Base-by-base conservation (phyloP, 2,113 vertebrate genomes). In the Lagopus muta region DNA sequence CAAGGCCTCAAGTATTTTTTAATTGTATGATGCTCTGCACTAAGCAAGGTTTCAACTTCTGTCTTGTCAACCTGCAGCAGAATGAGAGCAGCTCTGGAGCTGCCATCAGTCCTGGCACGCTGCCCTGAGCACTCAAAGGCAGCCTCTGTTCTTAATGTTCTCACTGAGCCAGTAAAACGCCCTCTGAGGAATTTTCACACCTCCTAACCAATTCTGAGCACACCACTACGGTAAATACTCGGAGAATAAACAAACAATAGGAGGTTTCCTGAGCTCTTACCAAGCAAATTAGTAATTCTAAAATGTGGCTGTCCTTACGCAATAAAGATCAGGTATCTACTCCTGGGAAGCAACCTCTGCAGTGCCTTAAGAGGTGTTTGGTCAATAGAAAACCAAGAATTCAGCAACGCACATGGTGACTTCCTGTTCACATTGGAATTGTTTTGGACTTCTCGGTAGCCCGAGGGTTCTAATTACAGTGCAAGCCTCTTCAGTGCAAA, bases 111-210 rank as follows among this genome's bases (percentile, higher is more conserved):
- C 66, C 66, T 78, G 42, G 60, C 50, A 11, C 28, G 9, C 1
- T 7, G 67, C 83, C 80, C n/a, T 5, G 40, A 55, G 60, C 5
- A 0, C 80, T 95, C 78, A 95, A 94, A 97, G 89, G 71, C 47
- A 0, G 52, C 60, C 81, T 85, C 80, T 90, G 42, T 94, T 58
- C 88, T 60, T 65, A 34, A 0, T 4, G 34, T 67, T 85, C 85
- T 86, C 82, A 30, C 93, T 32, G 75, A 92, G 90, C 67, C 64
- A 76, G 57, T 40, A 72, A 76, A 90, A 76, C 1, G 11, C 74
- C 70, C 88, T 83, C 74, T 18, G 18, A 96, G 89, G 82, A 94
- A 97, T 96, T 94, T 93, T 95, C 85, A 95, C 83, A 91, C 89
- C 82, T 83, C 52, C 76, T 60, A 57, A 80, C 91, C 83, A 94